Base-by-base conservation (phyloP, 1,140 invertebrate genomes). In the Polyergus mexicanus region DNA sequence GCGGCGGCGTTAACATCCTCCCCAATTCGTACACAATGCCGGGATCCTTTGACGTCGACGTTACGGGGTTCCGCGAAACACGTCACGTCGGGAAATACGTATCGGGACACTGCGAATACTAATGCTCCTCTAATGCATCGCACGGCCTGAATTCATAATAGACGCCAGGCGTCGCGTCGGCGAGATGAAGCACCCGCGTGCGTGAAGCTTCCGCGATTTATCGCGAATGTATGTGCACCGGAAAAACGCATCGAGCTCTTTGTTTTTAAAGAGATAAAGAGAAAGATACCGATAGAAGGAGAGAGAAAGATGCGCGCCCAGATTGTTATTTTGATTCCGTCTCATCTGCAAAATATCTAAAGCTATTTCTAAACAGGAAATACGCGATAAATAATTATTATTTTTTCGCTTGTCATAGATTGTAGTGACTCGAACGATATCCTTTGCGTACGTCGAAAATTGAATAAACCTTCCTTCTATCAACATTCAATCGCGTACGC, bases 111-210 rank as follows among this genome's bases (percentile, higher is more conserved):
- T n/a, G 51, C 85, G 92, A 92, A 92, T 92, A 92, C 92, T 93
- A 93, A 92, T 92, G 91, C 78, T 32, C n/a, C 80, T 84, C 85
- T 92, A 93, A 92, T 92, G 88, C 86, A 86, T 85, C 85, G 65
- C 77, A 85, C 86, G 86, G 58, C 19, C 38, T 41, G 89, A 92
- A 93, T 93, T 90, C 85, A 84, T 88, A 92, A 92, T 88, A 88
- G 71, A 85, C 76, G 22, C 32, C 85, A 51, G 19, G 66, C 51
- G 78, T 80, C 63, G 63, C 38, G 22, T 35, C 28, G 41, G 6
- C 65, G 77, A 80, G 63, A 80, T 69, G 47, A 69, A 56, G 65
- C 77, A 56, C 47, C 19, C 68, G 68, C 51, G 68, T 54, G 38
- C 47, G 47, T 51, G 38, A 83, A 72, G 47, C 72, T 60, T 80